Percentiles rank a stretch among this genome's conserved stretches.
phyloP scores from a whole-genome alignment of 2,113 vertebrate species.

The Etia nguti region DNA sequence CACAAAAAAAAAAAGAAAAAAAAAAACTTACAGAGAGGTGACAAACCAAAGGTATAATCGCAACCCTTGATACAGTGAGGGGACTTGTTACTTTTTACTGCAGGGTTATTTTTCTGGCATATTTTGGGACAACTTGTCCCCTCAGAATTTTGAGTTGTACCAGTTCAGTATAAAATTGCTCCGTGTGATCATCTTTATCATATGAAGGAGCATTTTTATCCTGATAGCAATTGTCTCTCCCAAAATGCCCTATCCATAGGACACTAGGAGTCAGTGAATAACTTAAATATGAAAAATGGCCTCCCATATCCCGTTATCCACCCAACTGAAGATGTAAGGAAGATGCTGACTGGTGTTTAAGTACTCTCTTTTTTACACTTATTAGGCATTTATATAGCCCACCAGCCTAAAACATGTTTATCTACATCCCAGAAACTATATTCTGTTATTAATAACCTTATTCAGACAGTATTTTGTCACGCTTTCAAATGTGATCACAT shows the following conservation, averaged over 20 bases:
- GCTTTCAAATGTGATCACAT: neutral
- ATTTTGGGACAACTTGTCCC: neutral
- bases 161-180: neutral
- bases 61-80: neutral
- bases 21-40: neutral
- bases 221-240: neutral
- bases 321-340: neutral
- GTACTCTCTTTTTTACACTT: neutral
- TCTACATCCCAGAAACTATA: neutral
- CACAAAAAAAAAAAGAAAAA: neutral
- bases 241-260: neutral
- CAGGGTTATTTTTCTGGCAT: neutral
- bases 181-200: neutral
- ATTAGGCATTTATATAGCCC: neutral
- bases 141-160: neutral
- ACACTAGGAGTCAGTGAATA: neutral
- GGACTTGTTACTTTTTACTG: neutral
- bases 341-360: neutral
- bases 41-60: neutral
- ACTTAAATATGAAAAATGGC: neutral
- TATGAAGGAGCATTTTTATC: neutral
- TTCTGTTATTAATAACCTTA: neutral
- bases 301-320: neutral
- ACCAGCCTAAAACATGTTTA: neutral
- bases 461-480: neutral